Base-by-base conservation (phyloP, 2,113 vertebrate species). In the Ramphastos sulfuratus region DNA sequence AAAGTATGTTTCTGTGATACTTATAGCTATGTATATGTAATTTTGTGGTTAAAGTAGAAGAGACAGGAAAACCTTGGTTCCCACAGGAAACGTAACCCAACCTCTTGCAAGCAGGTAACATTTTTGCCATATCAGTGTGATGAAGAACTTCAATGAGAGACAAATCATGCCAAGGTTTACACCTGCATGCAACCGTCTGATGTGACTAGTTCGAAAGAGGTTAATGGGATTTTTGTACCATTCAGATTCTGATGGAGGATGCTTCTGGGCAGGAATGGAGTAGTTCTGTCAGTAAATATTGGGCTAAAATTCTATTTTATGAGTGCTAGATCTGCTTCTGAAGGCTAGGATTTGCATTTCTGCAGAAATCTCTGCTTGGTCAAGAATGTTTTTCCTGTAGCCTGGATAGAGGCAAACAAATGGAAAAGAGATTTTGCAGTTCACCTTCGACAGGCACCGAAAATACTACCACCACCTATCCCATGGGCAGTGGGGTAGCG, bases 41-140 rank as follows among this genome's bases (percentile, higher is more conserved):
- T 94, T 91, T 82, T 95, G 95, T 83, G 96, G 94, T 94, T 96
- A 55, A 75, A 58, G 65, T 6, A 58, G 84, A 81, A 88, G 72
- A 86, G 73, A 88, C 35, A 96, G 87, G 93, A 95, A 94, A 96
- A 93, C 94, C 85, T 64, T 30, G 85, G 82, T 96, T 94, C 94
- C 90, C 95, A 94, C 87, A 96, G 91, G 89, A 96, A 93, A 94
- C 4, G 1, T 50, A 93, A 72, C 84, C 82, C 54, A 6, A 83
- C 91, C 90, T 93, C 73, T 86, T 42, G 73, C 92, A 88, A 58
- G 74, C 50, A 88, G 80, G 85, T 94, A 91, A 87, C 82, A 92
- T 58, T 92, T 94, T 75, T 91, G 82, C 61, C 66, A 0, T 86
- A 90, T 91, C 69, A 5, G 85, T 86, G 90, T 13, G 95, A 93